Conservation (phyloP, 2,797 vertebrate species). For the Halcyon chelicuti region DNA sequence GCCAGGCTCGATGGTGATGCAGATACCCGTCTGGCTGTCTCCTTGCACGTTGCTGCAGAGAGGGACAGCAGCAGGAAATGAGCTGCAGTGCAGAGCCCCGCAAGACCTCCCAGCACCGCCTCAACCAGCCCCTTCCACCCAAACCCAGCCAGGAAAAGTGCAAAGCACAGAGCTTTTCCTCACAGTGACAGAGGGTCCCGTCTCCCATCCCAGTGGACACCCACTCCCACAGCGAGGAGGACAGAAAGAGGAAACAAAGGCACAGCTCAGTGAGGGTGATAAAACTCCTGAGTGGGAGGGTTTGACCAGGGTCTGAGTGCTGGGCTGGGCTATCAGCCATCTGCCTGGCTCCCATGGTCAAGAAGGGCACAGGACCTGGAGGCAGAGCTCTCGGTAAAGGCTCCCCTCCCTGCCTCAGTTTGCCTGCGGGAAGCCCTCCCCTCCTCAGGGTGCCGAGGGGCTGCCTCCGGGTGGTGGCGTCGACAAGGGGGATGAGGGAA, state of each 20-base stretch:
- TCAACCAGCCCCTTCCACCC: neutral
- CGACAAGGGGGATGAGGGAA: neutral
- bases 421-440: neutral
- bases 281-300: neutral
- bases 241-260: neutral
- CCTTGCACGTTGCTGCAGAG: constrained; percentile 90
- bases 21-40: constrained; percentile 90
- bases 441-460: accelerated
- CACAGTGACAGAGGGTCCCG: accelerated
- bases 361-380: accelerated
- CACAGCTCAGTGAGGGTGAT: neutral
- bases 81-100: neutral
- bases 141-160: neutral
- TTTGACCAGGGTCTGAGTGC: neutral
- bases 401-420: neutral
- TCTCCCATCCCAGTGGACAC: neutral
- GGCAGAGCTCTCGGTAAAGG: neutral
- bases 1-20: constrained; percentile 94
- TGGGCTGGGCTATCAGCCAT: neutral
- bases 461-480: neutral
- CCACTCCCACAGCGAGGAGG: neutral
- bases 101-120: neutral
- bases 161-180: neutral
- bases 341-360: accelerated
- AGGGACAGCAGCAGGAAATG: neutral